Percentiles rank a stretch among this genome's conserved stretches.
Evolutionary conservation across 2,797 vertebrate genomes (phyloP).

Genomic region (Pitangus sulphuratus): DNA sequence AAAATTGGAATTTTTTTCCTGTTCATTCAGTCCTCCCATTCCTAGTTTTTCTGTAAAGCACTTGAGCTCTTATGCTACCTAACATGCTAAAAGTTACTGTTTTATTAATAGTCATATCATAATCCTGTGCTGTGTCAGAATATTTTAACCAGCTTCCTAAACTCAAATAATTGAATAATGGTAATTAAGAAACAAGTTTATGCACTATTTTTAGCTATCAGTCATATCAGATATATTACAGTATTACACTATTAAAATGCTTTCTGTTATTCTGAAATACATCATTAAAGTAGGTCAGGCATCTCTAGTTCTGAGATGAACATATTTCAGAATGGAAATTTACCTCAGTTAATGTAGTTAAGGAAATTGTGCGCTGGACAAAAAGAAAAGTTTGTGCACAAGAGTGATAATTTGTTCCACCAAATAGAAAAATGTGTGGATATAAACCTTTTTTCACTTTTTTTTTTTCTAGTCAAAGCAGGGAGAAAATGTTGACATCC

Average conservation of each 20-base stretch:
- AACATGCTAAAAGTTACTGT: not conserved
- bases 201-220: not conserved
- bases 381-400: not conserved
- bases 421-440: not conserved
- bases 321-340: not conserved
- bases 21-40: not conserved
- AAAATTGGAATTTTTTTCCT: not conserved
- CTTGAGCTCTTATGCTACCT: not conserved
- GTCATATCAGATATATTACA: not conserved
- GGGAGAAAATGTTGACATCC: not conserved
- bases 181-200: not conserved
- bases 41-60: not conserved
- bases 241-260: not conserved
- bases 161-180: not conserved
- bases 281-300: conserved; percentile 12
- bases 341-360: not conserved
- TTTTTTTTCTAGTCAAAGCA: not conserved
- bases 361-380: not conserved
- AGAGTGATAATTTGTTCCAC: not conserved
- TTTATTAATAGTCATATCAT: not conserved
- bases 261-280: not conserved
- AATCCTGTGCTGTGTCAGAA: not conserved
- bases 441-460: not conserved
- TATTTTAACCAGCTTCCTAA: not conserved
- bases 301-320: not conserved